Percentiles rank a stretch among this genome's conserved stretches.
phyloP scores from a whole-genome alignment of 2,797 vertebrate species.

The Enteromius anoplus region DNA sequence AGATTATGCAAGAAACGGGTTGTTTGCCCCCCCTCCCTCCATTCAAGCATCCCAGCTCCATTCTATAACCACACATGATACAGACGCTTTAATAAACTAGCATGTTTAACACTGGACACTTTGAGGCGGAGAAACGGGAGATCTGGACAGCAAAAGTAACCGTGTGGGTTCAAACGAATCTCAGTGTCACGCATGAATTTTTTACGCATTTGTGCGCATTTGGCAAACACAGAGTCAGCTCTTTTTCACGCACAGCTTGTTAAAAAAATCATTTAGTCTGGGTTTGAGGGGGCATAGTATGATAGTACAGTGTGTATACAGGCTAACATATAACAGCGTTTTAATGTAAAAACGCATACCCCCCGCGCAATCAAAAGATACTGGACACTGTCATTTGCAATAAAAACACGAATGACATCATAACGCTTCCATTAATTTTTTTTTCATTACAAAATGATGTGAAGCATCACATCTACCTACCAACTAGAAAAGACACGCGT shows the following conservation, averaged over 20 bases:
- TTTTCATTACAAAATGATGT: not conserved
- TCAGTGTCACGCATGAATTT: constrained; percentile 31
- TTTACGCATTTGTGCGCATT: constrained; percentile 53
- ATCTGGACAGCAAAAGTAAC: not conserved
- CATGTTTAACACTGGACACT: constrained; percentile 19
- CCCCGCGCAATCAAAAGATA: constrained; percentile 12
- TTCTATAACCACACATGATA: constrained; percentile 35
- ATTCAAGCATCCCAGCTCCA: constrained; percentile 7
- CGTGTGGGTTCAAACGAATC: constrained; percentile 12
- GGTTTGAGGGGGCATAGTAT: not conserved
- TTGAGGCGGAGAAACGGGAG: not conserved
- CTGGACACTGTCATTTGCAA: not conserved
- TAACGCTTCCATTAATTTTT: not conserved
- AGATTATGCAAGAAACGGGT: constrained; percentile 79
- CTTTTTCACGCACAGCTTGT: constrained; percentile 28
- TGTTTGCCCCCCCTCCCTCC: constrained; percentile 64
- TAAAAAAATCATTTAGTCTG: not conserved
- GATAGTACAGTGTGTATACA: constrained; percentile 2
- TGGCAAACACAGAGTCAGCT: constrained; percentile 43
- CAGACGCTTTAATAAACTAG: constrained; percentile 18
- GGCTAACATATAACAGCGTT: not conserved
- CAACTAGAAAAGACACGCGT: not conserved
- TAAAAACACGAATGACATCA: constrained; percentile 2
- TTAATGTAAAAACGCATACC: not conserved
- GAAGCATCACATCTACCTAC: constrained; percentile 15